Evolutionary conservation across 2,797 vertebrate species (phyloP).

Genomic region (Oreonectes daqikongensis): DNA sequence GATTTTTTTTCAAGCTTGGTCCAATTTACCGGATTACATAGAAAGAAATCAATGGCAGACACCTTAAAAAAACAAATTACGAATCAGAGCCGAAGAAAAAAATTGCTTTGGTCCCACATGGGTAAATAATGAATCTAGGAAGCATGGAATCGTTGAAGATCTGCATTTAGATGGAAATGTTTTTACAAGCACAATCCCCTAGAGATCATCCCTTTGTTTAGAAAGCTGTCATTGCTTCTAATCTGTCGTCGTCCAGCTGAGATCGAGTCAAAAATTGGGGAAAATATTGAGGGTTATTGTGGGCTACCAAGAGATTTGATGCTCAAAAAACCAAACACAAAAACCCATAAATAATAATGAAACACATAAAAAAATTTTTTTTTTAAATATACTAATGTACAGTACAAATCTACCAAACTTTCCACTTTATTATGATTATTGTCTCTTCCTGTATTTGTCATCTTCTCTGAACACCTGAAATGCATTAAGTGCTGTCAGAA

Average conservation of each 20-base stretch:
- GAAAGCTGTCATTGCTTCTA: constrained; percentile 60
- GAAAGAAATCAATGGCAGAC: constrained; percentile 63
- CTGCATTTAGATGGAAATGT: constrained; percentile 82
- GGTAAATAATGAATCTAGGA: constrained; percentile 71
- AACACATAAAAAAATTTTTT: not conserved
- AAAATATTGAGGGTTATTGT: not conserved
- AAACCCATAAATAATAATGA: not conserved
- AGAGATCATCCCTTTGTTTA: constrained; percentile 69
- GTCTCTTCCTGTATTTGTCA: constrained; percentile 32
- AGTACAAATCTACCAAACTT: not conserved
- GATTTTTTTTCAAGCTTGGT: constrained; percentile 31
- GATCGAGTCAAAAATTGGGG: constrained; percentile 48
- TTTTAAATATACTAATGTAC: not conserved
- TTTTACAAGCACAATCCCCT: constrained; percentile 68
- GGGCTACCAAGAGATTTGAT: not conserved
- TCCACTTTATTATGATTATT: constrained; percentile 21
- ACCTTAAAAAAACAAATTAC: constrained; percentile 59
- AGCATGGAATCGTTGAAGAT: constrained; percentile 58
- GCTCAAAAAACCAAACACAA: not conserved
- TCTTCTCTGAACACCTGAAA: constrained; percentile 47
- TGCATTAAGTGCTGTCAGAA: constrained; percentile 42
- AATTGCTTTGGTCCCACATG: constrained; percentile 58
- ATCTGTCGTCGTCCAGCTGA: constrained; percentile 54
- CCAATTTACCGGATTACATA: constrained; percentile 62
- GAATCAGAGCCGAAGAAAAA: constrained; percentile 52